Evolutionary conservation across 2,113 vertebrate genomes (phyloP).

Genomic region (Pleuronectes platessa): DNA sequence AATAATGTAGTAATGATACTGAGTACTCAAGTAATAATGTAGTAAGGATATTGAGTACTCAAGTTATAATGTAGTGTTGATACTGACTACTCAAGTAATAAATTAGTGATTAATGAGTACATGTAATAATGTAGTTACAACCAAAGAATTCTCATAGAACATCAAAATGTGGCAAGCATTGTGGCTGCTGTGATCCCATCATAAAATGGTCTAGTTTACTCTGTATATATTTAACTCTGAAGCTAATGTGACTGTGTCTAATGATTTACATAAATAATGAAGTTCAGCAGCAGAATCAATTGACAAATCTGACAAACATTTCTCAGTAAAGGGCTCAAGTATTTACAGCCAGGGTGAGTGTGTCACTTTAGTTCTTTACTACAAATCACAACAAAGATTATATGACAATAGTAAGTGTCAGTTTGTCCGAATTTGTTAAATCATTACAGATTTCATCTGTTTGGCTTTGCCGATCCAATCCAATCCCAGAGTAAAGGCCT

Average conservation of each 20-base stretch:
- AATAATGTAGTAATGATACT: background rate
- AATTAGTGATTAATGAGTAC: background rate
- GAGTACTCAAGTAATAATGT: too few relatives aligned
- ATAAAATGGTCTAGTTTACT: background rate
- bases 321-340: background rate
- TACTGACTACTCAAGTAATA: background rate
- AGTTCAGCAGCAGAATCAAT: too few relatives aligned
- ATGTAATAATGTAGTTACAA: background rate
- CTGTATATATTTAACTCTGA: background rate
- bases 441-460: background rate
- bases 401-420: background rate
- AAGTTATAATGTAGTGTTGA: background rate
- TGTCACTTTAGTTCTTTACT: background rate
- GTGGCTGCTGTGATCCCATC: background rate
- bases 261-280: background rate
- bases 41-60: background rate
- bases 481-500: constrained; percentile 5
- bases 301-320: background rate
- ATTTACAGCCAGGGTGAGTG: background rate
- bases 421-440: background rate
- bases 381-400: background rate
- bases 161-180: background rate
- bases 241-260: background rate
- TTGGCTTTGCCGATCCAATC: background rate
- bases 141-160: background rate